These are phyloP conservation scores for Peromyscus nudipes DNA, from an alignment of 2,797 vertebrate genomes.

Conservation along the genomic window DNA sequence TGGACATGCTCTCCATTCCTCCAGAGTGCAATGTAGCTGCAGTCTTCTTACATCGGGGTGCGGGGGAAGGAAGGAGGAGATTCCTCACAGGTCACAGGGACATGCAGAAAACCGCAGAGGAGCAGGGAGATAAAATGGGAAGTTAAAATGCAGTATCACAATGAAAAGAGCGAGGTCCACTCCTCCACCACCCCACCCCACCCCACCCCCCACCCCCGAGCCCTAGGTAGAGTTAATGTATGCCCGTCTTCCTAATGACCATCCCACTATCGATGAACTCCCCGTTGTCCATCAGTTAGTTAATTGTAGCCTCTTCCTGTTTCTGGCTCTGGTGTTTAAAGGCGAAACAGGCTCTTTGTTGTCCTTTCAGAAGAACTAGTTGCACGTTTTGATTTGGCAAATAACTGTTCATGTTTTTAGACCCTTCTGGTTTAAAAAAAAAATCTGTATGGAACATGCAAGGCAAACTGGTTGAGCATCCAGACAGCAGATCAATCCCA, in stretches of 20 bases:
- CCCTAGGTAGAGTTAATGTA: neutral
- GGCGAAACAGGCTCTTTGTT: conserved; percentile 79
- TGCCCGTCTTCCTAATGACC: conserved; percentile 1
- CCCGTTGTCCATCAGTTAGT: conserved; percentile 45
- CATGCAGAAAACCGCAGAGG: neutral
- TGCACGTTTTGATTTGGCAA: conserved; percentile 82
- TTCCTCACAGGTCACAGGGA: neutral
- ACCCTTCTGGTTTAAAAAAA: conserved; percentile 61
- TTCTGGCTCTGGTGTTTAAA: conserved; percentile 78
- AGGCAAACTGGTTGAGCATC: conserved; percentile 65
- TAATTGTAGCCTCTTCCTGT: conserved; percentile 78
- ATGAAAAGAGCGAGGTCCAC: neutral
- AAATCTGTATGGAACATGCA: conserved; percentile 50
- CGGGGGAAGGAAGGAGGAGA: neutral
- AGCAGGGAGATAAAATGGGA: neutral
- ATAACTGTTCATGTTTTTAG: conserved; percentile 64
- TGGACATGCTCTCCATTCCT: neutral
- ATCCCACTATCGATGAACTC: conserved; percentile 68
- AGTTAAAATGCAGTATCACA: neutral
- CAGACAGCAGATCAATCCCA: conserved; percentile 11
- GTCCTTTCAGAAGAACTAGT: conserved; percentile 77
- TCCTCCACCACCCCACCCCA: neutral
- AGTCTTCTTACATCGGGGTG: neutral
- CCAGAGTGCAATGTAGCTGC: neutral
- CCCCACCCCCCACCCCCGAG: neutral